Evolutionary conservation across 2,797 vertebrate species (phyloP).

Genomic region (Masticophis lateralis): DNA sequence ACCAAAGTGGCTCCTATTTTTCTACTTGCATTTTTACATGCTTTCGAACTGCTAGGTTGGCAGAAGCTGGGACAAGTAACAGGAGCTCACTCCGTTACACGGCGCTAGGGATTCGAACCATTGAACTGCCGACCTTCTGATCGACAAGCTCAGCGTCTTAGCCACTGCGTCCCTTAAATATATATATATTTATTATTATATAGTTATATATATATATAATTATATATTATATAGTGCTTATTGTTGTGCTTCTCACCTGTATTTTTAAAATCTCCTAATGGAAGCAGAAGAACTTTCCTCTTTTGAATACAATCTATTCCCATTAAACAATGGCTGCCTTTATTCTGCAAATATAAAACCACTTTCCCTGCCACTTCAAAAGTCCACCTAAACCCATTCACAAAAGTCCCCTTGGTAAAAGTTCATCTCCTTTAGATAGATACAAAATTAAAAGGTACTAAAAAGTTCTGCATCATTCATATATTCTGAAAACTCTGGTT

Average conservation of each 20-base stretch:
- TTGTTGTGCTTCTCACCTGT: background rate
- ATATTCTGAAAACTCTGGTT: background rate
- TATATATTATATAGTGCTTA: background rate
- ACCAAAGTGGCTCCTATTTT: no score
- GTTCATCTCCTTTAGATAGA: background rate
- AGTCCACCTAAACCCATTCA: background rate
- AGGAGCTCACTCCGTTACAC: no score
- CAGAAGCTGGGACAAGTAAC: no score
- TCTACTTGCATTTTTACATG: no score
- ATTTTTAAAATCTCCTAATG: background rate
- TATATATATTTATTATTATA: no score
- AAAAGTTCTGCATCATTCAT: background rate
- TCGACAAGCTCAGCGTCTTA: no score
- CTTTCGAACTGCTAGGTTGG: no score
- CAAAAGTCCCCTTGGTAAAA: background rate
- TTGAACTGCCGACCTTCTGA: no score
- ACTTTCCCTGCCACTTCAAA: background rate
- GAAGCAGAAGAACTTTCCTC: background rate
- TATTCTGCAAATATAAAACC: background rate
- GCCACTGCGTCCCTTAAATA: no score
- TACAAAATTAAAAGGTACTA: background rate
- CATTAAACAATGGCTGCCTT: background rate
- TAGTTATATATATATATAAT: no score
- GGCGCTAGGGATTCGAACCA: no score
- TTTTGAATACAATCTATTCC: background rate